A percentile compares a stretch with the other conserved stretches of the same genome.
These are phyloP conservation scores for Isotomurus palustris DNA, from an alignment of 2,888 invertebrate species.

Conservation along the genomic window DNA sequence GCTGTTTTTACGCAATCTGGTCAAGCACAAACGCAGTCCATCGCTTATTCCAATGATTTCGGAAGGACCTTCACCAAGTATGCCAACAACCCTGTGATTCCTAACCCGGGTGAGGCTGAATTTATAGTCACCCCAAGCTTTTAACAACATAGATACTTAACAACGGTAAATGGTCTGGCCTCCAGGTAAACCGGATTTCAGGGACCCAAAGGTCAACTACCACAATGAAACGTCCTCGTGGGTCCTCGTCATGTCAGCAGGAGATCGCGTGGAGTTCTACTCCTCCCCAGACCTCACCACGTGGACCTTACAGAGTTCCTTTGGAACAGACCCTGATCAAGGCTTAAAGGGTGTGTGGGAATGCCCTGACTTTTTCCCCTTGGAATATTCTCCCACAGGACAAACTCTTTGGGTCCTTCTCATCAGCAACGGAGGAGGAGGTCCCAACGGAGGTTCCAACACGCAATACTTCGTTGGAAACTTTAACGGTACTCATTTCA, in stretches of 20 bases:
- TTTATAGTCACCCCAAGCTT: neutral
- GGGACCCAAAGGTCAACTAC: slow-evolving; percentile 38
- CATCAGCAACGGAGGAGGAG: slow-evolving; percentile 34
- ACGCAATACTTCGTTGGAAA: slow-evolving; percentile 43
- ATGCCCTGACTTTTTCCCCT: slow-evolving; percentile 37
- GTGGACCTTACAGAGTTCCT: slow-evolving; percentile 33
- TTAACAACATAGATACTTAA: neutral
- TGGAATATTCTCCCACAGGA: slow-evolving; percentile 10
- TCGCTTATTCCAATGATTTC: slow-evolving; percentile 34
- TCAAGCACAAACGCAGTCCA: slow-evolving; percentile 23
- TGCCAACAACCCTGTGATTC: slow-evolving; percentile 36
- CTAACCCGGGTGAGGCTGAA: slow-evolving; percentile 8
- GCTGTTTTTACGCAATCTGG: slow-evolving; percentile 40
- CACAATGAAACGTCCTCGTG: slow-evolving; percentile 18
- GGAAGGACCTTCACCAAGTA: slow-evolving; percentile 31
- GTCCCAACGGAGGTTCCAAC: slow-evolving; percentile 39
- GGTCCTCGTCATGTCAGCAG: slow-evolving; percentile 36
- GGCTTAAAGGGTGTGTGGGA: slow-evolving; percentile 40
- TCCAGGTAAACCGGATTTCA: slow-evolving; percentile 26
- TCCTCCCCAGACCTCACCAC: slow-evolving; percentile 23
- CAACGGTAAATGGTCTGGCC: no score
- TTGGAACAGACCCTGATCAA: slow-evolving; percentile 28
- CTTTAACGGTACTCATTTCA: slow-evolving; percentile 29
- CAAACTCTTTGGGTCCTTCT: slow-evolving; percentile 35
- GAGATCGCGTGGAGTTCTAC: slow-evolving; percentile 32